phyloP scores from a whole-genome alignment of 2,888 invertebrate species.

The Incurvaria masculella region DNA sequence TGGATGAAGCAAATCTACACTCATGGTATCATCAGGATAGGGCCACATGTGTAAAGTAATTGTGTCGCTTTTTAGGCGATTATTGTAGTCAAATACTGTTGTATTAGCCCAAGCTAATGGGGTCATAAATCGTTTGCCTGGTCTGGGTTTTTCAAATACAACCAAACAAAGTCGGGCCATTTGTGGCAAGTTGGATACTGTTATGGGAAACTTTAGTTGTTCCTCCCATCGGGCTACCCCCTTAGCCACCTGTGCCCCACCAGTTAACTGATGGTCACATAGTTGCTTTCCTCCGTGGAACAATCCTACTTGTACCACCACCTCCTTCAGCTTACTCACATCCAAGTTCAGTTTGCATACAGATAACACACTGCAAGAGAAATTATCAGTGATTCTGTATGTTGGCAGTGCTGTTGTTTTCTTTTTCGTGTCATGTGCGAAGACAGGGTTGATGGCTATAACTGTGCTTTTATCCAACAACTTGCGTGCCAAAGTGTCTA shows the following conservation, averaged over 20 bases:
- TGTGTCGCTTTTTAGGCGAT: constrained; percentile 59
- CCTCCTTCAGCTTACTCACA: constrained; percentile 36
- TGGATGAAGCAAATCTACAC: constrained; percentile 72
- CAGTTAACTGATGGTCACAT: constrained; percentile 63
- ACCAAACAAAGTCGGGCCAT: constrained; percentile 77
- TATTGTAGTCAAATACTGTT: constrained; percentile 76
- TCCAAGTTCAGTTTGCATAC: not conserved
- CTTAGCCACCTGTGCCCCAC: constrained; percentile 48
- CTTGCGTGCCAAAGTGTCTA: not conserved
- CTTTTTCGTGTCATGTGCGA: not conserved
- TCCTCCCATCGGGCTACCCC: constrained; percentile 61
- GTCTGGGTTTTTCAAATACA: constrained; percentile 68
- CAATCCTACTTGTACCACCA: constrained; percentile 70
- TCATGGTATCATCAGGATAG: not conserved
- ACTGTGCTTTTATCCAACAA: not conserved
- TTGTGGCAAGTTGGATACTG: constrained; percentile 68
- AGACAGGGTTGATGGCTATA: not conserved
- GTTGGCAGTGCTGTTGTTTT: not conserved
- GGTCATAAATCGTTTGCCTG: constrained; percentile 60
- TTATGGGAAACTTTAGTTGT: constrained; percentile 66
- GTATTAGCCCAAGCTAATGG: constrained; percentile 82
- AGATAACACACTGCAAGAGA: not conserved
- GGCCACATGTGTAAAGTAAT: not conserved
- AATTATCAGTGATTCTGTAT: not conserved
- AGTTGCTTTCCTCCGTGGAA: constrained; percentile 77